Evolutionary conservation across 2,113 vertebrate genomes (phyloP).

Genomic region (Antigone vipio): DNA sequence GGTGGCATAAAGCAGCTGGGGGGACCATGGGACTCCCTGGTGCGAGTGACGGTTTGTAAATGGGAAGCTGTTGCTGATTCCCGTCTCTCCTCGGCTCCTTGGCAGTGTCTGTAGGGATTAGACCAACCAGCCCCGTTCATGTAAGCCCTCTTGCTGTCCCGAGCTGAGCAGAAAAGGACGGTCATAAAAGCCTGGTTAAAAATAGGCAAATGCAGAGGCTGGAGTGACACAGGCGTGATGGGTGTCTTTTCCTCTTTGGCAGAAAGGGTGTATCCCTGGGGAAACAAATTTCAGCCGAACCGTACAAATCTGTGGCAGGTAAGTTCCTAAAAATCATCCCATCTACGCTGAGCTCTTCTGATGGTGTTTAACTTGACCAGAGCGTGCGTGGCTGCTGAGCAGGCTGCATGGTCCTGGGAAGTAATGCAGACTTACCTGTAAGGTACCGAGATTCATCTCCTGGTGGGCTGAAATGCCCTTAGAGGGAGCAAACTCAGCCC

Average conservation of each 20-base stretch:
- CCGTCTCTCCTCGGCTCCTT: neutral
- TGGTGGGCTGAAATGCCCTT: neutral
- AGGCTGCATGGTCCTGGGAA: neutral
- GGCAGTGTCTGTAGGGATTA: neutral
- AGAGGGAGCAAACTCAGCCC: neutral
- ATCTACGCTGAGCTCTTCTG: rapidly evolving
- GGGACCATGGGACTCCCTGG: neutral
- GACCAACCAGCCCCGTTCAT: rapidly evolving
- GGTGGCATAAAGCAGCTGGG: neutral
- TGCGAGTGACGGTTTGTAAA: rapidly evolving
- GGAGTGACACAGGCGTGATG: neutral
- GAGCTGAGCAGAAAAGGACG: neutral
- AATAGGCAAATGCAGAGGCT: neutral
- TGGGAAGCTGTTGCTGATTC: neutral
- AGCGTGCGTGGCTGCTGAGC: neutral
- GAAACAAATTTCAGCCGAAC: conserved; percentile 89
- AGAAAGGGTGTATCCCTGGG: conserved; percentile 93
- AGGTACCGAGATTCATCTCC: neutral
- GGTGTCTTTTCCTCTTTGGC: neutral
- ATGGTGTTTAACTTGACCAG: neutral
- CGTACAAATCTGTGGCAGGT: conserved; percentile 97
- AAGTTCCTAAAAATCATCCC: conserved; percentile 17
- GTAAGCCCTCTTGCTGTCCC: rapidly evolving
- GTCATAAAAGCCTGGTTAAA: neutral
- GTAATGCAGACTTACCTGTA: neutral